Percentiles rank a stretch among this genome's conserved stretches.
Conservation (phyloP, 2,113 vertebrate species). For the Mormyrus iriodes region DNA sequence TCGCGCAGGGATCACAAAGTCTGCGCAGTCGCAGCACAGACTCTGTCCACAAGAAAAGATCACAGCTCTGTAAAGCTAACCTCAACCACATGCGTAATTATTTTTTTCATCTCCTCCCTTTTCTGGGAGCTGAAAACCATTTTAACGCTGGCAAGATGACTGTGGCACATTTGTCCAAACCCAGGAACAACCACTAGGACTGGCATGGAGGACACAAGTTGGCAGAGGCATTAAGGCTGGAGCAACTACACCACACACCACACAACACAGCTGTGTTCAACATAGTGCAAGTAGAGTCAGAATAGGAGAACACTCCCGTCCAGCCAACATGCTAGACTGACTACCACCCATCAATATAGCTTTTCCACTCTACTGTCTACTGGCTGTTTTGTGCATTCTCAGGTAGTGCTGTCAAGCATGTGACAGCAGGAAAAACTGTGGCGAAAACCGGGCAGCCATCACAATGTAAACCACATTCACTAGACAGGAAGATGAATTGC, state of each 20-base stretch:
- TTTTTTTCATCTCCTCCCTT: neutral
- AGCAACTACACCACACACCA: neutral
- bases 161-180: neutral
- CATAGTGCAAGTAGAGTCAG: conserved; percentile 16
- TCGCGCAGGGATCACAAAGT: neutral
- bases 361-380: conserved; percentile 67
- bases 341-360: conserved; percentile 43
- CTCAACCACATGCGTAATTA: neutral
- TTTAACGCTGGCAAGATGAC: neutral
- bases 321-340: conserved; percentile 49
- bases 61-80: neutral
- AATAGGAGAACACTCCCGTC: conserved; percentile 41
- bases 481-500: conserved; percentile 37
- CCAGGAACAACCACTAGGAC: neutral
- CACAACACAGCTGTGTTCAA: neutral
- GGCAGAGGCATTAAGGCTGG: neutral
- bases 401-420: conserved; percentile 44
- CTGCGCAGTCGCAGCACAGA: neutral
- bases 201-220: neutral
- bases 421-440: conserved; percentile 36
- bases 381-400: conserved; percentile 57
- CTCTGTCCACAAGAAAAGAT: neutral
- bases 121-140: neutral
- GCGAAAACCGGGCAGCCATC: conserved; percentile 30
- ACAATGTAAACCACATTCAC: conserved; percentile 26